Evolutionary conservation across 2,888 invertebrate genomes (phyloP).

Genomic region (Xylocampa areola): DNA sequence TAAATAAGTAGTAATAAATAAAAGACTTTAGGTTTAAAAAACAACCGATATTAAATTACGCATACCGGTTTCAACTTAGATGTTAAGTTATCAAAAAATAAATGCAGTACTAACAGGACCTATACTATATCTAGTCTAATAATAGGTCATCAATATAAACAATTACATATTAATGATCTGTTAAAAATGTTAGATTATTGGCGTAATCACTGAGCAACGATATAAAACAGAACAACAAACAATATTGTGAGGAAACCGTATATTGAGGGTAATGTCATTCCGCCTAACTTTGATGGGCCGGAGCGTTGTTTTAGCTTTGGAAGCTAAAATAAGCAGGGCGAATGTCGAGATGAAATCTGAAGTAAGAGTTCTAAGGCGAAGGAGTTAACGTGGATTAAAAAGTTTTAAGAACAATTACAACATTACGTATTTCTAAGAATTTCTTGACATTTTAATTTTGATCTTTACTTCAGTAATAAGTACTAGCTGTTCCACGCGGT

Average conservation of each 20-base stretch:
- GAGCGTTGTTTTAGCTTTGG: conserved; percentile 31
- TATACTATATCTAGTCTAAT: too few relatives aligned
- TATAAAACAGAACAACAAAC: conserved; percentile 46
- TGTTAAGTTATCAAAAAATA: too few relatives aligned
- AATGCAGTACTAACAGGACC: too few relatives aligned
- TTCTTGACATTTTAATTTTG: too few relatives aligned
- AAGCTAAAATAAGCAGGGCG: conserved; percentile 50
- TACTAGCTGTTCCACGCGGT: too few relatives aligned
- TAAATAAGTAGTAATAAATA: too few relatives aligned
- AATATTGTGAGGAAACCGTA: conserved; percentile 34
- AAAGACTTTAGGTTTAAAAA: too few relatives aligned
- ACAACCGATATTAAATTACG: too few relatives aligned
- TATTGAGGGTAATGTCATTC: conserved; percentile 36
- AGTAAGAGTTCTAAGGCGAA: conserved; percentile 14
- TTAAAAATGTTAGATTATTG: conserved; percentile 45
- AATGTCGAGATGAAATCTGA: conserved; percentile 37
- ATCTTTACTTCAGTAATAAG: too few relatives aligned
- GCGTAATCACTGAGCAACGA: conserved; percentile 35
- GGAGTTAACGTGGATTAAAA: not conserved
- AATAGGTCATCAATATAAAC: conserved; percentile 9
- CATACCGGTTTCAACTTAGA: too few relatives aligned
- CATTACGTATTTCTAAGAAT: too few relatives aligned
- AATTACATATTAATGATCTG: conserved; percentile 24
- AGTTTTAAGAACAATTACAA: not conserved
- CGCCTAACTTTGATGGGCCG: conserved; percentile 43